A percentile compares a stretch with the other conserved stretches of the same genome.
Conservation (phyloP, 1,140 invertebrate genomes). For the Nasonia vitripennis region DNA sequence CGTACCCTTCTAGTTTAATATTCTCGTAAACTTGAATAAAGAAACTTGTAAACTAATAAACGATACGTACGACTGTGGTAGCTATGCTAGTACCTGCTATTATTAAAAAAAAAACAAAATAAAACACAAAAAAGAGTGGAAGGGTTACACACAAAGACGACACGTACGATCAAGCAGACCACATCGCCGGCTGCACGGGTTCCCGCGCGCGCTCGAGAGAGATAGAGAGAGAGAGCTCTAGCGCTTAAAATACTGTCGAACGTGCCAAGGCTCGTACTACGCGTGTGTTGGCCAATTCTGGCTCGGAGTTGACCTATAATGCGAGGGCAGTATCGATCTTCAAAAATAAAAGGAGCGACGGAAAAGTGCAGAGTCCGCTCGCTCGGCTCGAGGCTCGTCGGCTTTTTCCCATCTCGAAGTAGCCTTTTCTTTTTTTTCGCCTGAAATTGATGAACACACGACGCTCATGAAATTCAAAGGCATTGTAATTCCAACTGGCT, state of each 20-base stretch:
- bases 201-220: background rate
- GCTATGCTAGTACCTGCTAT: slow-evolving; percentile 76
- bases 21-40: slow-evolving; percentile 58
- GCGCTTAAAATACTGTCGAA: slow-evolving; percentile 47
- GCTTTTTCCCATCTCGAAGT: background rate
- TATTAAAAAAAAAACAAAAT: slow-evolving; percentile 67
- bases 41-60: slow-evolving; percentile 72
- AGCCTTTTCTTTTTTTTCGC: background rate
- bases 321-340: slow-evolving; percentile 41
- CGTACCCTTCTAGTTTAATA: slow-evolving; percentile 69
- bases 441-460: background rate
- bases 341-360: slow-evolving; percentile 43
- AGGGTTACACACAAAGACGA: background rate
- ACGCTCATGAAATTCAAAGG: background rate
- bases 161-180: background rate
- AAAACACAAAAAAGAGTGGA: background rate
- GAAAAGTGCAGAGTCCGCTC: background rate
- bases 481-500: slow-evolving; percentile 21
- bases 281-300: slow-evolving; percentile 17
- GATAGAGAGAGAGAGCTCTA: background rate
- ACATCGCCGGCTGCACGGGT: background rate
- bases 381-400: background rate
- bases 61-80: slow-evolving; percentile 76
- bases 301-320: slow-evolving; percentile 28
- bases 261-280: slow-evolving; percentile 19